Evolutionary conservation across 37 sponge, comb jelly and placozoan genomes (phyloP).

Genomic region (Cladorhizidae sp.): DNA sequence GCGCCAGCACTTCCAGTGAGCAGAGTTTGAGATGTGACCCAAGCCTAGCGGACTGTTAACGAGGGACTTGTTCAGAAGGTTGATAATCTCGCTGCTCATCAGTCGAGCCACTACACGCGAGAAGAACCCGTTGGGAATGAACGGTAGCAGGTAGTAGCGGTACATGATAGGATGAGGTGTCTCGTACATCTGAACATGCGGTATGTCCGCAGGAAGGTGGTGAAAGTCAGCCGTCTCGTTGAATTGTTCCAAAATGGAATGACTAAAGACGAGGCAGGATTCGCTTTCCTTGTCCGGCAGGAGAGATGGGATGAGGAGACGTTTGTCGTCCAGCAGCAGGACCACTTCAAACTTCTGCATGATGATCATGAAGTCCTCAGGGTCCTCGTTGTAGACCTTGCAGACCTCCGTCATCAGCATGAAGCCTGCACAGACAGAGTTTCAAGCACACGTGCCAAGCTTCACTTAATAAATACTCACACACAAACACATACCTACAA

Average conservation of each 20-base stretch:
- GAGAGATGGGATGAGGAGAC: slow-evolving; percentile 80
- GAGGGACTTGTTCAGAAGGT: slow-evolving; percentile 28
- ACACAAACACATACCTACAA: no score
- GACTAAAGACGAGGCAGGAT: slow-evolving; percentile 32
- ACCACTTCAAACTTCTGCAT: slow-evolving; percentile 89
- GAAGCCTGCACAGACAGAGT: slow-evolving; percentile 63
- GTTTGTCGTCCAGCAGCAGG: slow-evolving; percentile 43
- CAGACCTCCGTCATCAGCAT: slow-evolving; percentile 29
- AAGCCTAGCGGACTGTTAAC: not conserved
- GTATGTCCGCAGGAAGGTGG: slow-evolving; percentile 5
- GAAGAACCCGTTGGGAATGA: slow-evolving; percentile 81
- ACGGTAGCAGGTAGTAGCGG: slow-evolving; percentile 66
- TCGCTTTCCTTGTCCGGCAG: slow-evolving; percentile 60
- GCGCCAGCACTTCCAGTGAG: slow-evolving; percentile 82
- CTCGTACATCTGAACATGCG: slow-evolving; percentile 33
- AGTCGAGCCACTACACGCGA: slow-evolving; percentile 75
- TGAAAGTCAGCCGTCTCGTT: not conserved
- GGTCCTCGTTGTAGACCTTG: slow-evolving; percentile 27
- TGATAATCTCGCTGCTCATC: slow-evolving; percentile 49
- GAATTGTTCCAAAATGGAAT: not conserved
- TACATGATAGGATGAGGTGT: slow-evolving; percentile 23
- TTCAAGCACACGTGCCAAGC: no score
- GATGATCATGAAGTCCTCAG: slow-evolving; percentile 45
- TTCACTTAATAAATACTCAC: no score
- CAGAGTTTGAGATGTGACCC: slow-evolving; percentile 11